A percentile compares a stretch with the other conserved stretches of the same genome.
Evolutionary conservation across 2,888 invertebrate species (phyloP).

Genomic region (Xanthorhoe spadicearia): DNA sequence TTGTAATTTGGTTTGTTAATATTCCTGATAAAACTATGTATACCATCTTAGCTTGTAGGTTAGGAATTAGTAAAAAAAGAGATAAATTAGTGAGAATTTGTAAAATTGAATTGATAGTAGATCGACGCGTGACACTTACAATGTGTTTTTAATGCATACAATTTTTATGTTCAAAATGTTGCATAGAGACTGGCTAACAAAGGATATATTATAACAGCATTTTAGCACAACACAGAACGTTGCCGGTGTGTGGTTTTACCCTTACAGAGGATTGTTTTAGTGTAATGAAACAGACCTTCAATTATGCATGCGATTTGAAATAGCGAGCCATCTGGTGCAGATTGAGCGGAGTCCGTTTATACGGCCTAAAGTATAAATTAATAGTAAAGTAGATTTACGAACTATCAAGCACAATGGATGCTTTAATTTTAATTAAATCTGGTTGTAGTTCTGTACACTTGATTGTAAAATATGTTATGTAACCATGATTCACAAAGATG

Average conservation of each 20-base stretch:
- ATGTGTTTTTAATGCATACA: too few species aligned
- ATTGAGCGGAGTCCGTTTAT: slow-evolving; percentile 12
- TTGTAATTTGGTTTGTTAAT: neutral
- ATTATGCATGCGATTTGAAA: slow-evolving; percentile 32
- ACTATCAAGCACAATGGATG: slow-evolving; percentile 1
- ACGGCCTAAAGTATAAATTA: slow-evolving; percentile 24
- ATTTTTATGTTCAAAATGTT: too few species aligned
- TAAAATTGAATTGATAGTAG: too few species aligned
- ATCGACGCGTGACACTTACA: too few species aligned
- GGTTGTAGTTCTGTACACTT: neutral
- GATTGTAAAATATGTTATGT: neutral
- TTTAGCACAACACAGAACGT: neutral
- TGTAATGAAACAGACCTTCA: slow-evolving; percentile 27
- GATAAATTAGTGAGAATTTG: too few species aligned
- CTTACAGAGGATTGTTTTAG: slow-evolving; percentile 10
- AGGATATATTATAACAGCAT: too few species aligned
- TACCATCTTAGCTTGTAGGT: neutral
- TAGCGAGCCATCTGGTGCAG: slow-evolving; percentile 25
- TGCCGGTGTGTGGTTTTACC: slow-evolving; percentile 8
- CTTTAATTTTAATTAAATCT: neutral
- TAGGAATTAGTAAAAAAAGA: too few species aligned
- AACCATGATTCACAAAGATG: neutral
- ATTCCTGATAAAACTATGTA: neutral
- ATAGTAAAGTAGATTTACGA: slow-evolving; percentile 8
- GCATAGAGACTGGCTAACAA: too few species aligned